Percentiles rank a stretch among this genome's conserved stretches.
phyloP scores from a whole-genome alignment of 1,140 invertebrate genomes.

The Drosophila pectinifera region DNA sequence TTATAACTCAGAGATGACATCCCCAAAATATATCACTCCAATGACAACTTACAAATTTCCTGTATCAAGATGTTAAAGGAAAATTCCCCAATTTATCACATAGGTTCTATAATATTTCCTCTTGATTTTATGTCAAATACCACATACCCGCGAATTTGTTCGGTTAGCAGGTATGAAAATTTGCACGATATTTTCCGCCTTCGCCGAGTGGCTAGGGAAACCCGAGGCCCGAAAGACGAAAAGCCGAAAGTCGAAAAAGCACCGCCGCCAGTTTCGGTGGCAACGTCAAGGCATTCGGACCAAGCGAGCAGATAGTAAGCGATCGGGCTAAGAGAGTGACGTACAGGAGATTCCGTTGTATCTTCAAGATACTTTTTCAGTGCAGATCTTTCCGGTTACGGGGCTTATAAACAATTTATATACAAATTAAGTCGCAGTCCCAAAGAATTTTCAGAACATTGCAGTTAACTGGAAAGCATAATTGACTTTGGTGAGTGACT shows the following conservation, averaged over 20 bases:
- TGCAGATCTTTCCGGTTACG: slow-evolving; percentile 63
- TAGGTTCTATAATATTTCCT: not conserved
- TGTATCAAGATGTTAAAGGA: not conserved
- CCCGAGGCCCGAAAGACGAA: slow-evolving; percentile 31
- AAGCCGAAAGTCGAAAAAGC: slow-evolving; percentile 40
- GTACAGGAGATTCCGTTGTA: slow-evolving; percentile 55
- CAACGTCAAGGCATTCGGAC: slow-evolving; percentile 74
- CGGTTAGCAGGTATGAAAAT: slow-evolving; percentile 31
- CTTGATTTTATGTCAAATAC: slow-evolving; percentile 1
- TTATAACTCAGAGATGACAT: not conserved
- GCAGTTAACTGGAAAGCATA: slow-evolving; percentile 34
- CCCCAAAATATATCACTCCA: not conserved
- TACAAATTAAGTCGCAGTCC: slow-evolving; percentile 32
- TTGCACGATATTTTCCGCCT: slow-evolving; percentile 38
- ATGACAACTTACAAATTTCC: slow-evolving; percentile 12
- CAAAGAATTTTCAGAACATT: slow-evolving; percentile 42
- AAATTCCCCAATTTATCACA: slow-evolving; percentile 8
- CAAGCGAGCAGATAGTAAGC: slow-evolving; percentile 33
- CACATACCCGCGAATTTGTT: slow-evolving; percentile 28
- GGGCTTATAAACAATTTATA: slow-evolving; percentile 20
- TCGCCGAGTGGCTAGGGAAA: slow-evolving; percentile 33
- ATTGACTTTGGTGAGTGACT: slow-evolving; percentile 38
- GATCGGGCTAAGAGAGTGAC: slow-evolving; percentile 46
- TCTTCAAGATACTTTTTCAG: slow-evolving; percentile 52
- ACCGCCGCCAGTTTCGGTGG: slow-evolving; percentile 65